These are phyloP conservation scores for Sitta europaea DNA, from an alignment of 2,113 vertebrate genomes.

Conservation along the genomic window DNA sequence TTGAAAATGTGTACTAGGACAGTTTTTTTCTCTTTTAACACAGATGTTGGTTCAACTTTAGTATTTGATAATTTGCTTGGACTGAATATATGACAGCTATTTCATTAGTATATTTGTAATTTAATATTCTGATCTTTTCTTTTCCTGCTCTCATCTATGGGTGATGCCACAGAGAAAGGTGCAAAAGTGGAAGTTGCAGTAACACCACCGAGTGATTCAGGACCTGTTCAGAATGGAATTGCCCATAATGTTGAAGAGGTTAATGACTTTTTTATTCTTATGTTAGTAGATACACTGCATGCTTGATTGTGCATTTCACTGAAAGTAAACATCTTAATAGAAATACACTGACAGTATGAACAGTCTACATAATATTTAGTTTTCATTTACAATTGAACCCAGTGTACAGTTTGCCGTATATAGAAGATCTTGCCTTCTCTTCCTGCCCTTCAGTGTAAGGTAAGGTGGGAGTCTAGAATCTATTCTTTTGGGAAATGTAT, in stretches of 20 bases:
- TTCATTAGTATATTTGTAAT: not conserved
- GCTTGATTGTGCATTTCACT: not conserved
- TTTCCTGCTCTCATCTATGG: not conserved
- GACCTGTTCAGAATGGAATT: slow-evolving; percentile 87
- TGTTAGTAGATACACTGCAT: not conserved
- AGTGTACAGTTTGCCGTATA: not conserved
- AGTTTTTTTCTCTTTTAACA: not conserved
- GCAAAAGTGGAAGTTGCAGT: slow-evolving; percentile 92
- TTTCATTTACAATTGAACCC: not conserved
- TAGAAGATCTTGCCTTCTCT: not conserved
- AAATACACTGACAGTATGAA: not conserved
- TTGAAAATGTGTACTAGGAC: not conserved
- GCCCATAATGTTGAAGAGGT: slow-evolving; percentile 76
- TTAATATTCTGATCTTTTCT: slow-evolving; percentile 10
- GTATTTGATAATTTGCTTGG: not conserved
- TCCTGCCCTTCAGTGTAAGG: not conserved
- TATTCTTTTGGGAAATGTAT: not conserved
- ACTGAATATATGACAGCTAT: not conserved
- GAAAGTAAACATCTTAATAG: not conserved
- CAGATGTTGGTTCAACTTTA: not conserved
- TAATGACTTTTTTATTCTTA: not conserved
- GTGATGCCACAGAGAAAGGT: slow-evolving; percentile 80
- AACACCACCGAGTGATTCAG: slow-evolving; percentile 88
- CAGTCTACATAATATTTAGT: not conserved
- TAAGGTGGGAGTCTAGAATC: not conserved